Percentiles rank a stretch among this genome's conserved stretches.
Evolutionary conservation across 1,140 invertebrate species (phyloP).

Genomic region (Drosophila gunungcola): DNA sequence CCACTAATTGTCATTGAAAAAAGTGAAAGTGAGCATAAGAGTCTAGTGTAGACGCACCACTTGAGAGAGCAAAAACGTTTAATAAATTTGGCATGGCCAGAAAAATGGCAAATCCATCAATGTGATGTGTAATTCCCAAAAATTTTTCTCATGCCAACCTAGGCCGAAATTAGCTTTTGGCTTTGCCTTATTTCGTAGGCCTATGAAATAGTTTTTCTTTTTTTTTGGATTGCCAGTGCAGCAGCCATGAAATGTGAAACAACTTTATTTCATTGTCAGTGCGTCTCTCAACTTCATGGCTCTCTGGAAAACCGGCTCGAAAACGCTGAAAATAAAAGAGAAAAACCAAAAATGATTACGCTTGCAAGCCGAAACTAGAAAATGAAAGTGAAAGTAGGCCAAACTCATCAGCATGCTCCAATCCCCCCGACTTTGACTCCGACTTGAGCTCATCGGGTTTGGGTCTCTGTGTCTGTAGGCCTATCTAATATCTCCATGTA

Average conservation of each 20-base stretch:
- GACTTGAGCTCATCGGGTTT: conserved; percentile 40
- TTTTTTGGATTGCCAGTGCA: conserved; percentile 12
- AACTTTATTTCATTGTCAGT: conserved; percentile 79
- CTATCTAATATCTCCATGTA: conserved; percentile 45
- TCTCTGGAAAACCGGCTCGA: conserved; percentile 65
- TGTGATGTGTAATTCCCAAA: conserved; percentile 54
- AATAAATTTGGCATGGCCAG: conserved; percentile 49
- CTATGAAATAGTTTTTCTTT: conserved; percentile 47
- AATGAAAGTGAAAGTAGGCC: conserved; percentile 81
- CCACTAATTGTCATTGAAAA: conserved; percentile 65
- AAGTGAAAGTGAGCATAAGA: conserved; percentile 64
- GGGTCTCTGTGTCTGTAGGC: conserved; percentile 45
- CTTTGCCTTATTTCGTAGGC: conserved; percentile 16
- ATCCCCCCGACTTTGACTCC: conserved; percentile 52
- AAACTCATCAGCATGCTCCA: conserved; percentile 74
- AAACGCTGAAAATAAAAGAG: conserved; percentile 39
- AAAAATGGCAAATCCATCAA: conserved; percentile 34
- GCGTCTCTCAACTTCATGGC: conserved; percentile 15
- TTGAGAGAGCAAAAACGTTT: conserved; percentile 41
- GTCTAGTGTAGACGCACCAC: conserved; percentile 17
- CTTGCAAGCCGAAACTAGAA: conserved; percentile 59
- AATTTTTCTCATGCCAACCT: conserved; percentile 39
- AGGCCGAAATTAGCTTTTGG: conserved; percentile 11
- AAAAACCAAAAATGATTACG: conserved; percentile 51
- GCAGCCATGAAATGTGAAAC: conserved; percentile 76